These are phyloP conservation scores for Dasypus novemcinctus DNA, from an alignment of 2,113 vertebrate species.

Conservation along the genomic window DNA sequence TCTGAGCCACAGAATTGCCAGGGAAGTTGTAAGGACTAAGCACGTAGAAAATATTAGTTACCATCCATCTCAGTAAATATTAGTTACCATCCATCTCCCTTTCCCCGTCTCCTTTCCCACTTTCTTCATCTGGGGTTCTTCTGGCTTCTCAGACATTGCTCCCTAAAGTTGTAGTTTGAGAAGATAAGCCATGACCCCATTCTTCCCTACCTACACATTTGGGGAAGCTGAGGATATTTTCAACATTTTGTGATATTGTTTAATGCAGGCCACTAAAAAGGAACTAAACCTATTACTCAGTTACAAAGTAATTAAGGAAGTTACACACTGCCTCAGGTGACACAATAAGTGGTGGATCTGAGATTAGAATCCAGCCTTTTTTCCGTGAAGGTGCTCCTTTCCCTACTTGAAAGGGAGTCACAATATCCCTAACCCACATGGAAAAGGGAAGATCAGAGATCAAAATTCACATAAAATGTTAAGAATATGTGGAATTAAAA, in stretches of 20 bases:
- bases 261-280: constrained; percentile 16
- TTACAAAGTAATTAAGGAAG: not conserved
- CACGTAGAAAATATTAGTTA: not conserved
- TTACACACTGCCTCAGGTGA: not conserved
- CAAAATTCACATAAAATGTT: constrained; percentile 15
- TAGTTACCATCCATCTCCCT: not conserved
- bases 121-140: not conserved
- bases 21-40: not conserved
- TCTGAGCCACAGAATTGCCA: not conserved
- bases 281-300: constrained; percentile 15
- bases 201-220: constrained; percentile 23
- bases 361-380: not conserved
- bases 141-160: not conserved
- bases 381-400: not conserved
- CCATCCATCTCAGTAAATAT: not conserved
- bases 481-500: not conserved
- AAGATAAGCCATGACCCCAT: constrained; percentile 3
- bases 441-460: not conserved
- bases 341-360: not conserved
- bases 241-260: constrained; percentile 32
- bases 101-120: not conserved
- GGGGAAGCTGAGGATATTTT: constrained; percentile 8
- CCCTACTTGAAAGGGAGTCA: not conserved
- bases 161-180: not conserved
- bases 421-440: not conserved